Evolutionary conservation across 2,113 vertebrate genomes (phyloP), one percentile per base, ranked within the genome.

Genomic region (Nothoprocta perdicaria): DNA sequence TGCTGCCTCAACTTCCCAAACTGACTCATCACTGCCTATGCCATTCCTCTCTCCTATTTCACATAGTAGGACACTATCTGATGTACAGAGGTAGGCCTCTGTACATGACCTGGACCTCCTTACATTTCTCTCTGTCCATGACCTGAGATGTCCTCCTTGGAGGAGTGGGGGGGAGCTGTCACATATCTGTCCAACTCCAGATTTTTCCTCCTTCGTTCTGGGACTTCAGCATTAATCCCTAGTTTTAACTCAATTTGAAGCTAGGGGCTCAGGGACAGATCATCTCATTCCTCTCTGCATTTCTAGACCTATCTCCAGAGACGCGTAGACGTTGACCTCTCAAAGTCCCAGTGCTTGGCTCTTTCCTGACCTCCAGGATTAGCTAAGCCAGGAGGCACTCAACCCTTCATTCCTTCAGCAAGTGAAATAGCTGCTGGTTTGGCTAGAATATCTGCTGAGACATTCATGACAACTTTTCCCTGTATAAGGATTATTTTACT

Each of bases 251-350:
- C 27, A 15, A 0, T 13, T 10, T 57, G 40, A 89, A 57, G 2
- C 17, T 3, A 0, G 16, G 14, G 16, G 2, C 3, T 63, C 24
- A 19, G 33, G n/a, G 23, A 5, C 55, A 60, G 19, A 9, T 1
- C 12, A 6, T 19, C 31, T 31, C 0, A 0, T 35, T 69, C 15
- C 4, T 13, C 48, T 58, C 35, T 40, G 43, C 40, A 14, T 0
- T 11, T n/a, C 29, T 77, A n/a, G 8, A 6, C 1, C 5, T 9
- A 0, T 53, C 86, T 86, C 48, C 21, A 14, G 3, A 69, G n/a
- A 6, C 16, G 40, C 3, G 2, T 3, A 55, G 63, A 23, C 45
- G 23, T 12, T 38, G 48, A 31, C 19, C 29, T 4, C 43, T 26
- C 12, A 38, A 53, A 31, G 1, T 14, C 29, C 24, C 31, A 5